Evolutionary conservation across 2,888 invertebrate species (phyloP).

Genomic region (Mimumesa dahlbomi): DNA sequence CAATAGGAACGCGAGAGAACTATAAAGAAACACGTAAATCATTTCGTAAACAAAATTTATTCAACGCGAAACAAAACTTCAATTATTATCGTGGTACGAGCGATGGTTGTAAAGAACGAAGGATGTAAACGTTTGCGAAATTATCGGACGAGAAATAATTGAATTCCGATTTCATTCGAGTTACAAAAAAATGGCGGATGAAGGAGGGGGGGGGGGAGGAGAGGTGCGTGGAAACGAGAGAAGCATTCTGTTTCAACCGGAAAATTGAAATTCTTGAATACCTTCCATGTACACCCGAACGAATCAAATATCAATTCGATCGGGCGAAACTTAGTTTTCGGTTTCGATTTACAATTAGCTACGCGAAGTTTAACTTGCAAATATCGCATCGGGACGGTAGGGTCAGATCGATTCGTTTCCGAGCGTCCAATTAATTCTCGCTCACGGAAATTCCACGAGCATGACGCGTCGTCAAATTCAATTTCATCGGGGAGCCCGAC

Average conservation of each 20-base stretch:
- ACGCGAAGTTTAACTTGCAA: conserved; percentile 51
- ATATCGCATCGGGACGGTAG: conserved; percentile 21
- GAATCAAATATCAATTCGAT: conserved; percentile 18
- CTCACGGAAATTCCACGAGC: conserved; percentile 50
- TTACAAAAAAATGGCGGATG: too few species aligned
- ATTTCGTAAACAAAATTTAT: too few species aligned
- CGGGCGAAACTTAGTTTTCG: conserved; percentile 27
- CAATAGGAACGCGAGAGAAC: too few species aligned
- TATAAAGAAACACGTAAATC: too few species aligned
- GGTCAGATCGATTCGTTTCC: conserved; percentile 53
- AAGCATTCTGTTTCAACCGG: neutral
- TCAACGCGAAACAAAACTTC: too few species aligned
- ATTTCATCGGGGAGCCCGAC: conserved; percentile 35
- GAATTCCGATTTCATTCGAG: too few species aligned
- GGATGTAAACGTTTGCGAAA: too few species aligned
- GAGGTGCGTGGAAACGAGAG: neutral
- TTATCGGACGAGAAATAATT: too few species aligned
- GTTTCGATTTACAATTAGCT: conserved; percentile 43
- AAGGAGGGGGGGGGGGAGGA: too few species aligned
- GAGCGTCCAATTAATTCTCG: conserved; percentile 53
- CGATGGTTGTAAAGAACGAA: too few species aligned
- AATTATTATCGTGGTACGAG: too few species aligned
- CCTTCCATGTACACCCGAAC: neutral
- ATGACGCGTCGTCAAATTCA: conserved; percentile 49
- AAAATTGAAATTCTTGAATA: neutral